phyloP scores from a whole-genome alignment of 2,113 vertebrate species.

The Rattus rattus region DNA sequence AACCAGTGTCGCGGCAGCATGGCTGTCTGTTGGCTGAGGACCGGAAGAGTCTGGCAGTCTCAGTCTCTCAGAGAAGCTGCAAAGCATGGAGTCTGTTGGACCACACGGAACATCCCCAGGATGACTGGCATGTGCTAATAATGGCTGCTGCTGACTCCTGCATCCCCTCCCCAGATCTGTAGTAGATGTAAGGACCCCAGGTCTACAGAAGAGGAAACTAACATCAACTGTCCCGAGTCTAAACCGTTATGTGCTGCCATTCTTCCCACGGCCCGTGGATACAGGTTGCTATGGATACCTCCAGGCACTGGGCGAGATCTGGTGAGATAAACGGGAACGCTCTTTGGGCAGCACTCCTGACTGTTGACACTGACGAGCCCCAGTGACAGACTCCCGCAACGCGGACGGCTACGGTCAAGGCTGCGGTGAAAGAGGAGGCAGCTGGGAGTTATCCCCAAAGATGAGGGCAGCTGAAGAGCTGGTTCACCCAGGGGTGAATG shows the following conservation, averaged over 20 bases:
- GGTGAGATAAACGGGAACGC: fast-evolving
- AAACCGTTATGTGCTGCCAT: neutral
- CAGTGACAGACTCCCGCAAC: neutral
- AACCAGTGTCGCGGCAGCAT: neutral
- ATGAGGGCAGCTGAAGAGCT: neutral
- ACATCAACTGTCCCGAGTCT: neutral
- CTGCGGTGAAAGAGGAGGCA: neutral
- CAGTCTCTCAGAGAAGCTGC: neutral
- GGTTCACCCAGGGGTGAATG: fast-evolving
- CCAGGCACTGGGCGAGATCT: neutral
- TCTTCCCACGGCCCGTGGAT: neutral
- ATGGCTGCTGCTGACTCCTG: neutral
- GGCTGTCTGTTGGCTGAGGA: neutral
- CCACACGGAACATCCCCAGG: neutral
- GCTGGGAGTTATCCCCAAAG: fast-evolving
- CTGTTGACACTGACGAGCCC: neutral
- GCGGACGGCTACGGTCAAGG: neutral
- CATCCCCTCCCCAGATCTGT: neutral
- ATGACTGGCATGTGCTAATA: neutral
- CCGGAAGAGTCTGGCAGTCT: neutral
- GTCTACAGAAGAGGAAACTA: neutral
- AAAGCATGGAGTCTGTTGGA: neutral
- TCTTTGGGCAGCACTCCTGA: neutral
- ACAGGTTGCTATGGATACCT: neutral
- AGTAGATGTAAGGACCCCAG: neutral